Evolutionary conservation across 2,113 vertebrate genomes (phyloP).

Genomic region (Perognathus longimembris): DNA sequence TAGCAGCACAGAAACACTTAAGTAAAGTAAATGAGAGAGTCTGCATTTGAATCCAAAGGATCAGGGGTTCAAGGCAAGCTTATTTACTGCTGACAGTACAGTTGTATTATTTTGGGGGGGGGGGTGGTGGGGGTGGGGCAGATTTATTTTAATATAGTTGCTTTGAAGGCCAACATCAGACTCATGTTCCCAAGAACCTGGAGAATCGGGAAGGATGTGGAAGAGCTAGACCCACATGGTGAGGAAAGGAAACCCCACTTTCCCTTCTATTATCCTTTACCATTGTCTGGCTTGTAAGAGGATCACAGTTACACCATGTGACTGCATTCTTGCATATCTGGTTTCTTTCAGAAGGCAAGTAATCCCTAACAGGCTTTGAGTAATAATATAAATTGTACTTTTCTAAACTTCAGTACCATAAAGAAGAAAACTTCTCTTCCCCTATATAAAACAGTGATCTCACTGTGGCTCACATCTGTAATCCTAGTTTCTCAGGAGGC

Average conservation of each 20-base stretch:
- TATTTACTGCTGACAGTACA: not conserved
- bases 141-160: not conserved
- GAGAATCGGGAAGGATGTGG: not conserved
- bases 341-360: not conserved
- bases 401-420: not conserved
- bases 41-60: not conserved
- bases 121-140: too few relatives aligned
- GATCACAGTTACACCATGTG: not conserved
- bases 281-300: not conserved
- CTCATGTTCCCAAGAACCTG: not conserved
- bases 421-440: not conserved
- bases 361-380: not conserved
- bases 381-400: not conserved
- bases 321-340: slow-evolving; percentile 14
- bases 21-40: not conserved
- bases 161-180: not conserved
- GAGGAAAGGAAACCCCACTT: not conserved
- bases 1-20: not conserved
- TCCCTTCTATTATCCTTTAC: not conserved
- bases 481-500: too few relatives aligned
- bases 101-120: not conserved
- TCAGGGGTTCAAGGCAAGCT: not conserved
- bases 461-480: too few relatives aligned
- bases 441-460: not conserved
- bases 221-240: not conserved